Base-by-base conservation (phyloP, 2,797 vertebrate species). In the Glossophaga mutica region DNA sequence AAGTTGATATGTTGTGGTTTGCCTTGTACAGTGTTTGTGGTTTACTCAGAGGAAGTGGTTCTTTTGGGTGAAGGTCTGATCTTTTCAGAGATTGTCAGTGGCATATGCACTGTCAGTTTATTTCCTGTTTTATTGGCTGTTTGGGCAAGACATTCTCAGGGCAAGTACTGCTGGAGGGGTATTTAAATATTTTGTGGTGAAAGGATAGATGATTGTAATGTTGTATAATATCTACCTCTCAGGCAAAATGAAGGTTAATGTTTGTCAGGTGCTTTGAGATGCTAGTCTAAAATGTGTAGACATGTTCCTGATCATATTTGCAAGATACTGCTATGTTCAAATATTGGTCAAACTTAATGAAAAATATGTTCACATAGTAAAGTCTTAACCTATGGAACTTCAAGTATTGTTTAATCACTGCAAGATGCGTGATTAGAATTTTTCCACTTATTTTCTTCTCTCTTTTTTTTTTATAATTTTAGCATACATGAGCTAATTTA, bases 31-130 rank as follows among this genome's bases (percentile, higher is more conserved):
- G 97, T 89, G 71, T 89, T 87, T 98, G 98, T 48, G 98, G 98
- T 98, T 96, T 96, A 48, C 10, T 92, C 44, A 94, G 96, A 79
- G 98, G 98, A 98, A 98, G 98, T 93, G 98, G 98, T 98, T 98
- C 93, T 48, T 98, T 98, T 93, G 98, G 98, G 97, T 57, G 4
- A 98, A 96, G 97, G 97, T 98, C 94, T 96, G 96, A 98, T 98
- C 97, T 92, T 96, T 94, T 98, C n/a, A 37, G 94, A 96, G 94
- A 93, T 97, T 97, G 96, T 96, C 96, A 91, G 97, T 96, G 92
- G 91, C 81, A 92, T 46, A 96, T 93, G 89, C 89, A 44, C 39
- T 94, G 94, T 95, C 94, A 94, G 65, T 78, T 92, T 91, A 90
- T 93, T 98, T 97, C 96, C 96, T 95, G 77, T 98, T 97, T 96